Evolutionary conservation across 2,797 vertebrate genomes (phyloP).

Genomic region (Tauraco hartlaubi): DNA sequence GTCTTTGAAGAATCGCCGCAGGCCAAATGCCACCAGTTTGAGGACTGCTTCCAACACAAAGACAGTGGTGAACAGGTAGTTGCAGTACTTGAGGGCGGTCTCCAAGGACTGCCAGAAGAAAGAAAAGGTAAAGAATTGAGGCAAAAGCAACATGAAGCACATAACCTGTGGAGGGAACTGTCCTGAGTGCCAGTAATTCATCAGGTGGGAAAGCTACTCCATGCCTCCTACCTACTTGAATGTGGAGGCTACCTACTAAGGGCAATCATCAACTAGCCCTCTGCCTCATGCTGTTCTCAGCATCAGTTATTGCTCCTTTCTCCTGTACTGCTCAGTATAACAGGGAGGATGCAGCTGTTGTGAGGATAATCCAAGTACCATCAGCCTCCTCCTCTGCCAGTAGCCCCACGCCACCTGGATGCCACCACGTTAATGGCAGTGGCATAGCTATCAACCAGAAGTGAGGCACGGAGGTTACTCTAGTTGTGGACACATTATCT

Average conservation of each 20-base stretch:
- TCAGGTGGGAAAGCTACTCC: not conserved
- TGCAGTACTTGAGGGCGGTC: conserved; percentile 93
- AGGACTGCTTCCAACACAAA: conserved; percentile 94
- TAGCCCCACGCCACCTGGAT: not conserved
- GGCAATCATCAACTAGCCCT: not conserved
- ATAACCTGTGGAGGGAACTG: rapidly evolving
- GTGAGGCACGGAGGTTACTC: not conserved
- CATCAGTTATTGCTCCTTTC: not conserved
- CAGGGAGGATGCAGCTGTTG: not conserved
- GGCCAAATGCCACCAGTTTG: conserved; percentile 93
- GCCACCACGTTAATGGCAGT: not conserved
- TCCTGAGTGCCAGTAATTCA: not conserved
- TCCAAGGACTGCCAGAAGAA: conserved; percentile 87
- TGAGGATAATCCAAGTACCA: not conserved
- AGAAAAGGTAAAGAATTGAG: conserved; percentile 8
- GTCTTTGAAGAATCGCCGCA: conserved; percentile 96
- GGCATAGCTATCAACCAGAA: not conserved
- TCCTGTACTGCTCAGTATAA: not conserved
- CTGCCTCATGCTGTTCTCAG: not conserved
- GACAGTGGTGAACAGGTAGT: conserved; percentile 96
- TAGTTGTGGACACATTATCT: not conserved
- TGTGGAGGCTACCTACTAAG: not conserved
- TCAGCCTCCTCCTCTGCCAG: not conserved
- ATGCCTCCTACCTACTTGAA: not conserved
- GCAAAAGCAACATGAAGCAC: not conserved